These are phyloP conservation scores for Pseudorhombus dupliciocellatus DNA, from an alignment of 2,113 vertebrate species.

Conservation along the genomic window DNA sequence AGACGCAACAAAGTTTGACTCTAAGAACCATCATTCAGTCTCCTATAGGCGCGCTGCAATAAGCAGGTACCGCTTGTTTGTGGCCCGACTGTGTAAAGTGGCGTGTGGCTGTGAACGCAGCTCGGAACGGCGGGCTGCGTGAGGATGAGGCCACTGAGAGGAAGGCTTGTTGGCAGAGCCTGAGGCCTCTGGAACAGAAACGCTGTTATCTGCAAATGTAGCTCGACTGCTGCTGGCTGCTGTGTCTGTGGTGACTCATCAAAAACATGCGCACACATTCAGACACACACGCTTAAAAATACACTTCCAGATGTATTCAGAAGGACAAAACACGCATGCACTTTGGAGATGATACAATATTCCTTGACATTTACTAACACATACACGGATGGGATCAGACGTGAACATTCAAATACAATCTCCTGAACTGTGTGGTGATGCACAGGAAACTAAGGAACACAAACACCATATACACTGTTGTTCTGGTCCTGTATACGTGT, in stretches of 20 bases:
- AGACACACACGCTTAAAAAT: slow-evolving; percentile 1
- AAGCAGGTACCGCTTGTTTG: background rate
- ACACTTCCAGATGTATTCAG: slow-evolving; percentile 29
- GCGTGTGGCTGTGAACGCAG: slow-evolving; percentile 22
- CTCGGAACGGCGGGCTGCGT: slow-evolving; percentile 22
- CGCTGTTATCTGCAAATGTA: slow-evolving; percentile 65
- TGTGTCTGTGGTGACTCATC: slow-evolving; percentile 69
- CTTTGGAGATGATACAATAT: slow-evolving; percentile 10
- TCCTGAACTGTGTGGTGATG: background rate
- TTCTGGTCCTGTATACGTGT: background rate
- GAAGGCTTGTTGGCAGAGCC: slow-evolving; percentile 62
- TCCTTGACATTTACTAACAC: slow-evolving; percentile 16
- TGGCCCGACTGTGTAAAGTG: background rate
- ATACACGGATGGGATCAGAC: background rate
- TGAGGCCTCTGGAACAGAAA: slow-evolving; percentile 54
- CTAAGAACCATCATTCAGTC: background rate
- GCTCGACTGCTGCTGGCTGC: slow-evolving; percentile 52
- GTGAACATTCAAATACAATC: background rate
- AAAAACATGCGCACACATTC: slow-evolving; percentile 35
- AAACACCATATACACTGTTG: background rate
- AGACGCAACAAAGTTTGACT: background rate
- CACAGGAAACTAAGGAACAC: background rate
- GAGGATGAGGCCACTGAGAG: slow-evolving; percentile 43
- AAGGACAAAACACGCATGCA: slow-evolving; percentile 14
- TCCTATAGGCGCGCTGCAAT: background rate